A percentile compares a stretch with the other conserved stretches of the same genome.
Conservation (phyloP, 2,797 vertebrate genomes). For the Micrastur ruficollis region DNA sequence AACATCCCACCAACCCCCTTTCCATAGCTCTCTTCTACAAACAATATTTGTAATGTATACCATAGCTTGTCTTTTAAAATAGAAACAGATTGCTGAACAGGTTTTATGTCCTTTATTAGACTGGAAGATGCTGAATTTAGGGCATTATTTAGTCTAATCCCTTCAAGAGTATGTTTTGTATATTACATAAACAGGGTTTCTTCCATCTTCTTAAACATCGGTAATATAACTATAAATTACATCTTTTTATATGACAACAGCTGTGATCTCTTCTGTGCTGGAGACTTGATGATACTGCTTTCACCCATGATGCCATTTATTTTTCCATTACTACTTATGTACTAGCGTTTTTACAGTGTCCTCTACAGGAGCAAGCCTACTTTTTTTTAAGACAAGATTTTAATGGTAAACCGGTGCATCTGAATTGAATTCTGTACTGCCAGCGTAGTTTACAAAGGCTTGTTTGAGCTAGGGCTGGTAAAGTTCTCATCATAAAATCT, state of each 20-base stretch:
- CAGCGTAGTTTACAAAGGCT: neutral
- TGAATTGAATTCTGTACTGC: neutral
- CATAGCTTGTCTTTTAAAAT: slow-evolving; percentile 49
- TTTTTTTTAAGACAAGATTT: neutral
- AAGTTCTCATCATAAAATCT: neutral
- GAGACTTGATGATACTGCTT: neutral
- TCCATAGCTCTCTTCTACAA: slow-evolving; percentile 45
- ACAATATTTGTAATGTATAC: slow-evolving; percentile 36
- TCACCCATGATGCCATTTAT: neutral
- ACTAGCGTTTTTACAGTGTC: neutral
- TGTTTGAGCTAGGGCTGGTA: neutral
- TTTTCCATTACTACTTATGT: neutral
- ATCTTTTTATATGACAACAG: slow-evolving; percentile 8
- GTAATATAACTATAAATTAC: neutral
- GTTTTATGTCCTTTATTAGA: slow-evolving; percentile 61
- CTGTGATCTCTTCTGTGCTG: slow-evolving; percentile 7
- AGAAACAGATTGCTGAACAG: slow-evolving; percentile 61
- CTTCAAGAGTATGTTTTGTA: slow-evolving; percentile 25
- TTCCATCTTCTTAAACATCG: slow-evolving; percentile 28
- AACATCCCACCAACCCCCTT: slow-evolving; percentile 46
- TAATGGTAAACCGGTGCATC: neutral
- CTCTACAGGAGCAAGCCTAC: slow-evolving; percentile 4
- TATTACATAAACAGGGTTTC: slow-evolving; percentile 52
- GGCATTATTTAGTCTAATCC: slow-evolving; percentile 62
- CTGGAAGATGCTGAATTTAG: slow-evolving; percentile 55